Conservation (phyloP, 2,113 vertebrate genomes). For the Mandrillus leucophaeus region DNA sequence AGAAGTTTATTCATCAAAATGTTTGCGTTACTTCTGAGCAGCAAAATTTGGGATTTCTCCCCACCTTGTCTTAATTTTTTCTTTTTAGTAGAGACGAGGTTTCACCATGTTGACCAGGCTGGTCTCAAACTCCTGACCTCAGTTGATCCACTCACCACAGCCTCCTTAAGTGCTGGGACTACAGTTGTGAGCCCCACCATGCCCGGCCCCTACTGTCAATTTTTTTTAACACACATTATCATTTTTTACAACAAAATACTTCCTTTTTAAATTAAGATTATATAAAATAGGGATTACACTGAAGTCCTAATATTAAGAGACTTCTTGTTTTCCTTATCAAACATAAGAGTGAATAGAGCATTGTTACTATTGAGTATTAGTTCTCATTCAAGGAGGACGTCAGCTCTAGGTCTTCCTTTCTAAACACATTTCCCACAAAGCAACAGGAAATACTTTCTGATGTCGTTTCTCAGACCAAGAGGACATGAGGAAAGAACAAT, state of each 20-base stretch:
- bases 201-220: neutral
- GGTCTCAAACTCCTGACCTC: neutral
- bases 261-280: neutral
- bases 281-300: constrained; percentile 7
- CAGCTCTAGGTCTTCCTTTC: constrained; percentile 16
- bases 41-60: neutral
- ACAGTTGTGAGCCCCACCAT: neutral
- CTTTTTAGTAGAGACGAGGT: neutral
- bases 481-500: neutral
- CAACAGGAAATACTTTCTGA: constrained; percentile 49
- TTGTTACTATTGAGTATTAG: neutral
- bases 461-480: constrained; percentile 19
- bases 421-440: constrained; percentile 51
- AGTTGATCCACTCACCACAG: neutral
- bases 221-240: neutral
- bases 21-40: neutral
- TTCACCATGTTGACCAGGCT: neutral
- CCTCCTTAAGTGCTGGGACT: neutral
- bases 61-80: neutral
- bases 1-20: constrained; percentile 41
- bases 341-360: neutral
- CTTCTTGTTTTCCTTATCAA: constrained; percentile 6
- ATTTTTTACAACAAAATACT: constrained; percentile 2
- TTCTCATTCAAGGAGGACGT: neutral
- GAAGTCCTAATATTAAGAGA: neutral